These are phyloP conservation scores for Montipora sp. DNA, from an alignment of 64 coral and sea anemone species.

Conservation along the genomic window DNA sequence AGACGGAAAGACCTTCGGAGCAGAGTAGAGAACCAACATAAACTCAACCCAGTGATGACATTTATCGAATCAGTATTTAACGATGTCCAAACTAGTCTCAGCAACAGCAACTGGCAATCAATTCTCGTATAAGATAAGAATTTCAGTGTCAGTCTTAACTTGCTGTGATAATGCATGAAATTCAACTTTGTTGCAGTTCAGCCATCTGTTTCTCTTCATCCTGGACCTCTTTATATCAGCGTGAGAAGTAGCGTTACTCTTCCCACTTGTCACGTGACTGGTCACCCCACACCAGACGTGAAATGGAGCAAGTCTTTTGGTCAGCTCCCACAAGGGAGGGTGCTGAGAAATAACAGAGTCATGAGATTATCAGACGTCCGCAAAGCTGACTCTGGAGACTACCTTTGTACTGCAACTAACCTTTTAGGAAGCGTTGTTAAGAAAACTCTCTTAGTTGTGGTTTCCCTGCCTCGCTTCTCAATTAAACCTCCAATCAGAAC, in stretches of 20 bases:
- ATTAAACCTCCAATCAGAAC: not conserved
- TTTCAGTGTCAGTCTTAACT: too few relatives aligned
- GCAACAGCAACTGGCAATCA: too few relatives aligned
- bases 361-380: conserved; percentile 19
- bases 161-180: too few relatives aligned
- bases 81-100: too few relatives aligned
- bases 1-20: too few relatives aligned
- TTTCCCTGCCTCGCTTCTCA: not conserved
- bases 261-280: conserved; percentile 61
- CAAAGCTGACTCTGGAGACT: conserved; percentile 28
- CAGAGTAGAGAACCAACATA: too few relatives aligned
- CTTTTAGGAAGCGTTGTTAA: conserved; percentile 17
- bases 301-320: conserved; percentile 65
- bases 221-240: conserved; percentile 19
- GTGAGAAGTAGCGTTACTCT: conserved; percentile 20
- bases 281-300: conserved; percentile 36
- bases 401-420: conserved; percentile 40
- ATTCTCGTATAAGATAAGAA: too few relatives aligned
- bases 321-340: conserved; percentile 45
- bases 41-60: too few relatives aligned
- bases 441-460: conserved; percentile 6
- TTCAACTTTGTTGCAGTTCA: not conserved
- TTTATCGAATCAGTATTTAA: too few relatives aligned
- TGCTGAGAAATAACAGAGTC: not conserved
- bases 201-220: conserved; percentile 1